Evolutionary conservation across 2,113 vertebrate species (phyloP).

Genomic region (Quiscalus mexicanus): DNA sequence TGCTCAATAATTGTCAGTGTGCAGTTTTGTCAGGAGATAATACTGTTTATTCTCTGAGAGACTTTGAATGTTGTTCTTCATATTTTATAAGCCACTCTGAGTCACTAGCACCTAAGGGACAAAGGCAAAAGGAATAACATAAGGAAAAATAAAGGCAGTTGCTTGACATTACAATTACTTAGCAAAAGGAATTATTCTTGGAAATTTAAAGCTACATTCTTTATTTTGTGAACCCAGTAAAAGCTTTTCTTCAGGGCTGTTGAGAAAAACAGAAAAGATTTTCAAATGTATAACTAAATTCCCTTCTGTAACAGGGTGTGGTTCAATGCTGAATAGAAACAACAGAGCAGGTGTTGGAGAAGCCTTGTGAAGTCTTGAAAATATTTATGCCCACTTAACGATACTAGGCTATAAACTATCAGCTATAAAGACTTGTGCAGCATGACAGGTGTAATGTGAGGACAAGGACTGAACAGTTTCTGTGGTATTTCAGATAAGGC

Average conservation of each 20-base stretch:
- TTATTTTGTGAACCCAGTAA: background rate
- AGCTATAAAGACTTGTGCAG: background rate
- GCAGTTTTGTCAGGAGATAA: slow-evolving; percentile 46
- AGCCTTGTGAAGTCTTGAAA: background rate
- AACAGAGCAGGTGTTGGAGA: background rate
- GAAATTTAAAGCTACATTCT: background rate
- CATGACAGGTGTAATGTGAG: background rate
- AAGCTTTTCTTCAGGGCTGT: background rate
- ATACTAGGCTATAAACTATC: background rate
- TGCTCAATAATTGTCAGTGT: slow-evolving; percentile 14
- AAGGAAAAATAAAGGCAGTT: slow-evolving; percentile 9
- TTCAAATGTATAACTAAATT: background rate
- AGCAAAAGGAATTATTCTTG: background rate
- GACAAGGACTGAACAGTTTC: background rate
- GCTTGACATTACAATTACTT: background rate
- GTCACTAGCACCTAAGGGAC: slow-evolving; percentile 23
- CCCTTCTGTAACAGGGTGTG: background rate
- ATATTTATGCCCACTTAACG: background rate
- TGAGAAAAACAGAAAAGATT: background rate
- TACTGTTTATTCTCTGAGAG: slow-evolving; percentile 48
- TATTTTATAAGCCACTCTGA: slow-evolving; percentile 50
- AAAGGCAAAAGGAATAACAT: background rate
- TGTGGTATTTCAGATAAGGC: background rate
- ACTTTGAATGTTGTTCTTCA: slow-evolving; percentile 35
- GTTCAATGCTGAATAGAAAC: background rate